Percentiles rank a stretch among this genome's conserved stretches.
phyloP scores from a whole-genome alignment of 2,797 vertebrate genomes.

The Nyctalus aviator region DNA sequence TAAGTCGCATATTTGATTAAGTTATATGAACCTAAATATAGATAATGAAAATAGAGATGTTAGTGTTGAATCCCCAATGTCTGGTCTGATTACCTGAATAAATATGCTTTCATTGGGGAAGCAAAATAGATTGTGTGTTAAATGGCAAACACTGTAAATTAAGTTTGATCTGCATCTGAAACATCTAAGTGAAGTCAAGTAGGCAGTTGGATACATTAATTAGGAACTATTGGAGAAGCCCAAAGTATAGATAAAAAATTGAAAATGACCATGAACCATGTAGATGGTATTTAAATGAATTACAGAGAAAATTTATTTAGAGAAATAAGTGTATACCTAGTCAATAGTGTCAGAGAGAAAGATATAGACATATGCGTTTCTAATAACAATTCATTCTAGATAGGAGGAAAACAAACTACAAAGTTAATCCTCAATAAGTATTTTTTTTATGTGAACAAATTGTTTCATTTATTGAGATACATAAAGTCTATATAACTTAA shows the following conservation, averaged over 20 bases:
- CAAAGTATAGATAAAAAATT: background rate
- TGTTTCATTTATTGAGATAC: background rate
- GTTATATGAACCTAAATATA: background rate
- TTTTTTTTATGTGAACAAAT: background rate
- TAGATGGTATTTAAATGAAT: background rate
- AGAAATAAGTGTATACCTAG: background rate
- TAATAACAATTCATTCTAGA: background rate
- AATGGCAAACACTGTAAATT: background rate
- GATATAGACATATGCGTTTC: too few relatives aligned
- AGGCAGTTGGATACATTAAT: background rate
- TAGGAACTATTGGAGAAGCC: background rate
- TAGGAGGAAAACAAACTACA: background rate
- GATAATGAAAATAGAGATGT: background rate
- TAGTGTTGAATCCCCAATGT: background rate
- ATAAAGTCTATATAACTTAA: background rate
- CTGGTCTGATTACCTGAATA: background rate
- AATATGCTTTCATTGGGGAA: background rate
- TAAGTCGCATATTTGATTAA: background rate
- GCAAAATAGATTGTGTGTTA: background rate
- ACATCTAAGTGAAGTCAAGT: background rate
- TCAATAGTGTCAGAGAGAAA: background rate
- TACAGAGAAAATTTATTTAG: background rate
- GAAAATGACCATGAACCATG: background rate
- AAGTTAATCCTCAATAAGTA: background rate
- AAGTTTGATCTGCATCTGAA: background rate